A percentile compares a stretch with the other conserved stretches of the same genome.
These are phyloP conservation scores for Phaenicophaeus curvirostris DNA, from an alignment of 2,797 vertebrate genomes.

Conservation along the genomic window DNA sequence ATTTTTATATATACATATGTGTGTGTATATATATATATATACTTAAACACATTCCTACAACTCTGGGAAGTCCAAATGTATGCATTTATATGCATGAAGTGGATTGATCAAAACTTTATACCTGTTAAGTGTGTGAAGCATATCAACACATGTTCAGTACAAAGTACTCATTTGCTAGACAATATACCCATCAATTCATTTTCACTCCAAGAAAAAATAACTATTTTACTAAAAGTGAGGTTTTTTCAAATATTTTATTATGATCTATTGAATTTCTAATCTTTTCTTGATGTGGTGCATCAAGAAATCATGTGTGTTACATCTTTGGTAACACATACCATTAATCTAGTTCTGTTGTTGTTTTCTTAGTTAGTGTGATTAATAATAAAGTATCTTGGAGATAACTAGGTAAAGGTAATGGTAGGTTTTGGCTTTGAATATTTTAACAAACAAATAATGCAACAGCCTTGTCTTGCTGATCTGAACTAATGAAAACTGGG, in stretches of 20 bases:
- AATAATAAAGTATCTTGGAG: neutral
- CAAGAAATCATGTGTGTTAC: neutral
- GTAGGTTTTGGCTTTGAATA: neutral
- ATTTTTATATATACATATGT: neutral
- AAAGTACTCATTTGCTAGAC: neutral
- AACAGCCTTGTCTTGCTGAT: neutral
- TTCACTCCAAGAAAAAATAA: neutral
- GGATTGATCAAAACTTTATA: neutral
- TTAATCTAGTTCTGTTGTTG: neutral
- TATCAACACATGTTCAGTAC: neutral
- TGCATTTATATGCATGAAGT: accelerated
- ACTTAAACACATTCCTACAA: neutral
- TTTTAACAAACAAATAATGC: neutral
- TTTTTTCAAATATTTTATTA: neutral
- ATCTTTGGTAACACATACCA: neutral
- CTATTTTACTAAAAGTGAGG: neutral
- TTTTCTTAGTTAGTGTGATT: neutral
- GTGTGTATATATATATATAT: too few species aligned
- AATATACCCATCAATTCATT: neutral
- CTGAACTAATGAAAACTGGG: neutral
- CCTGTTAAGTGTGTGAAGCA: neutral
- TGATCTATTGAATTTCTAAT: neutral
- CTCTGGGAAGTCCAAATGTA: neutral
- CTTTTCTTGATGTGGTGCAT: neutral
- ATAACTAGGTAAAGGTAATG: neutral